Percentiles rank a stretch among this genome's conserved stretches.
Conservation (phyloP, 2,113 vertebrate species). For the Rhinoptilus africanus region DNA sequence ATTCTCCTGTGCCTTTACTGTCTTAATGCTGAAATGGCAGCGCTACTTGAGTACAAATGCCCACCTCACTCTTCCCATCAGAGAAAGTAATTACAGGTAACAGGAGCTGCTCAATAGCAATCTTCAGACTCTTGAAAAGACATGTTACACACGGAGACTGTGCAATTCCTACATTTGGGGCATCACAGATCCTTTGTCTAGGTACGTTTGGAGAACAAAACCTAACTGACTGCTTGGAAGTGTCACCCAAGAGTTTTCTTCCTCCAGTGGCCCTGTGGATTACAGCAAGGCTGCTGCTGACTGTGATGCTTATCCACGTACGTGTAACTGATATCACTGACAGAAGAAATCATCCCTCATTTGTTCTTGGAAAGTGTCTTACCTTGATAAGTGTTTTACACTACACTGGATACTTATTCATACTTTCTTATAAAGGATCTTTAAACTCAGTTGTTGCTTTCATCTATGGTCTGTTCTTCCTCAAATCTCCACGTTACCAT, state of each 20-base stretch:
- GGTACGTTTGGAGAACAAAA: neutral
- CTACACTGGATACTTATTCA: neutral
- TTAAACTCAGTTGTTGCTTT: neutral
- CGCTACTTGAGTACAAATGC: rapidly evolving
- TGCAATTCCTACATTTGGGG: neutral
- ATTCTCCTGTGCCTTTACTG: neutral
- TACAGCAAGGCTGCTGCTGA: neutral
- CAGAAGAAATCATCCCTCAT: neutral
- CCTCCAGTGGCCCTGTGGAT: neutral
- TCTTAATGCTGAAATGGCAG: neutral
- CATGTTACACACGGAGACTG: neutral
- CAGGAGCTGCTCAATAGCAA: neutral
- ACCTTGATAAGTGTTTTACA: neutral
- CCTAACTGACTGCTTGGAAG: neutral
- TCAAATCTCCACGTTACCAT: neutral
- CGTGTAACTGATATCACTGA: neutral
- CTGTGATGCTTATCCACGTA: neutral
- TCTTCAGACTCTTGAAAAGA: neutral
- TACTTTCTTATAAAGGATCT: neutral
- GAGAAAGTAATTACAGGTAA: neutral
- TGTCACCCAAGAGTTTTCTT: neutral
- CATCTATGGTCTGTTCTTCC: neutral
- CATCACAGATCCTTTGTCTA: neutral
- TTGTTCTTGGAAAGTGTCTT: neutral
- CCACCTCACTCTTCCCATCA: neutral